phyloP scores from a whole-genome alignment of 2,797 vertebrate genomes.

The Cossypha polioptera region DNA sequence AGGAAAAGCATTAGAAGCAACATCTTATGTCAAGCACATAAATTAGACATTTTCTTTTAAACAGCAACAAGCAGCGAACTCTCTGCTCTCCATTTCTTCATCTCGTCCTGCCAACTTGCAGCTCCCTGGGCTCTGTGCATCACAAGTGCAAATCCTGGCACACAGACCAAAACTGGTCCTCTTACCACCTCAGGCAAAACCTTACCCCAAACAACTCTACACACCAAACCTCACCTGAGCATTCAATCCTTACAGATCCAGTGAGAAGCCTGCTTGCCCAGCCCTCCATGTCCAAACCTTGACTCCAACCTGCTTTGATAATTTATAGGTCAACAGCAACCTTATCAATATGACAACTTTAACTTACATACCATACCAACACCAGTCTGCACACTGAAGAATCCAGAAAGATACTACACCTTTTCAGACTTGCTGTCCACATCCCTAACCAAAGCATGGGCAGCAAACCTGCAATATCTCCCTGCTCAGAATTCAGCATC shows the following conservation, averaged over 20 bases:
- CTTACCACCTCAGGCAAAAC: not conserved
- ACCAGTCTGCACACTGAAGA: not conserved
- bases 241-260: not conserved
- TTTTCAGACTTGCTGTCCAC: not conserved
- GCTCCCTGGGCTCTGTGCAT: not conserved
- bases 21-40: not conserved
- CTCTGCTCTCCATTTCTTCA: not conserved
- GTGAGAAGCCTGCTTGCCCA: not conserved
- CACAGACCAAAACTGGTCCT: not conserved
- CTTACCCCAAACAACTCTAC: not conserved
- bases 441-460: not conserved
- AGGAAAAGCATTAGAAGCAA: not conserved
- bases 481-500: not conserved
- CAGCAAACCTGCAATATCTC: not conserved
- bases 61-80: not conserved
- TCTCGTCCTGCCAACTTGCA: fast-evolving
- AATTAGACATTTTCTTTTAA: not conserved
- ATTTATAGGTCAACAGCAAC: not conserved
- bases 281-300: not conserved
- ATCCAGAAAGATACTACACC: not conserved
- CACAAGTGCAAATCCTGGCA: not conserved
- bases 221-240: not conserved
- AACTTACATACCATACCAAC: not conserved
- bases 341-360: not conserved
- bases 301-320: not conserved